These are phyloP conservation scores for Terrapene triunguis DNA, from an alignment of 2,113 vertebrate genomes.

Conservation along the genomic window DNA sequence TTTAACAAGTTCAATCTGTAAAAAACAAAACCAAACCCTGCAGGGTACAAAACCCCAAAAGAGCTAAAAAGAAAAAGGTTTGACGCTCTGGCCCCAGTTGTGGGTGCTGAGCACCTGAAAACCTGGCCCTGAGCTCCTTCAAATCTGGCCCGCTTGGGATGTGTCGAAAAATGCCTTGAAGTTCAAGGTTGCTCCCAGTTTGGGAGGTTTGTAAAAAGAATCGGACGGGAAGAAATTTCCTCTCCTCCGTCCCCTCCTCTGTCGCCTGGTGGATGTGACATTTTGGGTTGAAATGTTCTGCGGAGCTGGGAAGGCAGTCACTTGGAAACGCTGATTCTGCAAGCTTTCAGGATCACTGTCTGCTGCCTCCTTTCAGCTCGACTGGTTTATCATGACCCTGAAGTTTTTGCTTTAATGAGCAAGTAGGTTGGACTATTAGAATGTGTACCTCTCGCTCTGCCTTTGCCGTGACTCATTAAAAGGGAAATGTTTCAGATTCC, in stretches of 20 bases:
- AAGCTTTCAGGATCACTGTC: background rate
- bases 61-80: background rate
- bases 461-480: background rate
- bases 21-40: background rate
- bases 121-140: background rate
- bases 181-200: background rate
- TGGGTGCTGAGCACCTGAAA: background rate
- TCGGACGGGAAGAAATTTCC: background rate
- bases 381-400: conserved; percentile 14
- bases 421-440: background rate
- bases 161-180: background rate
- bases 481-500: conserved; percentile 17
- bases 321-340: background rate
- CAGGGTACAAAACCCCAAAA: background rate
- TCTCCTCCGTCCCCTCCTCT: background rate
- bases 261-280: conserved; percentile 2
- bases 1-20: accelerated
- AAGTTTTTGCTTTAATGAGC: conserved; percentile 12
- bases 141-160: background rate
- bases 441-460: conserved; percentile 22
- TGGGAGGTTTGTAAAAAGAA: background rate
- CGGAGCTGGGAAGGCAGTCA: background rate
- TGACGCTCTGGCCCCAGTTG: background rate
- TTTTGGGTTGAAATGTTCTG: conserved; percentile 8
- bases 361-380: conserved; percentile 47